Base-by-base conservation (phyloP, 2,113 vertebrate genomes). In the Aleadryas rufinucha region DNA sequence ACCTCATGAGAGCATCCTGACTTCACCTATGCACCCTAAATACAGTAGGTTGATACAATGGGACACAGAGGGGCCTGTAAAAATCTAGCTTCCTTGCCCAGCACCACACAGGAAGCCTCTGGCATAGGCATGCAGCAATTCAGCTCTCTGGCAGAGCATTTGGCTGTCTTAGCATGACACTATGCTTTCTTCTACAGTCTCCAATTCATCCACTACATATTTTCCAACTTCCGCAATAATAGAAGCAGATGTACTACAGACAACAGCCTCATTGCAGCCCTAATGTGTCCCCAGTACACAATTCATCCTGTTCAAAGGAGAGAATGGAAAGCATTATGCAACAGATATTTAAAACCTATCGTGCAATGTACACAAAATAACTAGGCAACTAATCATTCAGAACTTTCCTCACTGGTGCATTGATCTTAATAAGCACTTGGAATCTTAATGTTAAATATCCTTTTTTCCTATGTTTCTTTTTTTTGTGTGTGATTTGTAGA, bases 221-320 rank as follows among this genome's bases (percentile, higher is more conserved):
- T 84, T 95, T 95, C 74, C 87, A 95, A 71, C 74, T 96, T 89
- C 76, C 0, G 19, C 83, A 95, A 86, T 64, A 80, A 65, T 84
- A 82, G 39, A 50, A 75, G 47, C 69, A 91, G 66, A 89, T 60
- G 64, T 26, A 45, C 53, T 70, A 39, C 30, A 63, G 80, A 94
- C 60, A 89, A 79, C 64, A 76, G 53, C 30, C 57, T 76, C 69
- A 91, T 13, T 94, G 49, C 88, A 90, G 45, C 4, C 33, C 52
- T 49, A 71, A 6, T 61, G 28, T 56, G 37, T 79, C 21, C 57
- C 26, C n/a, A 84, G 44, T 11, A 91, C 28, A 90, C 13, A 90
- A 41, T 44, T 27, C 22, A 18, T 49, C 9, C 70, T 79, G 31
- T 65, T 82, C 17, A 79, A 88, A 33, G 12, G 24, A 59, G 5